phyloP scores from a whole-genome alignment of 2,888 invertebrate genomes.

The Leptopilina syphax region DNA sequence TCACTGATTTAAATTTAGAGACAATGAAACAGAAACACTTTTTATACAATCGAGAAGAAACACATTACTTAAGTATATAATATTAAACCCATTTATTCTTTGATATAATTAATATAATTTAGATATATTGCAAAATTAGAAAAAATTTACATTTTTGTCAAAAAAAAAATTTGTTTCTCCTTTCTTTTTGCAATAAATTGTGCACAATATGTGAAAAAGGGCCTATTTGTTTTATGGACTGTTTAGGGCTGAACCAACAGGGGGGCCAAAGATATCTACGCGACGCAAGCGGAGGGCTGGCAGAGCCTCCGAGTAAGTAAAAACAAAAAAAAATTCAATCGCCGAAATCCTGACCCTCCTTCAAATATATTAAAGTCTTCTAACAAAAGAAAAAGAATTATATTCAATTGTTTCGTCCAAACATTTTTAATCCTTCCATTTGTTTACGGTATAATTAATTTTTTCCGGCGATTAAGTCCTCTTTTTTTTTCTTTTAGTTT shows the following conservation, averaged over 20 bases:
- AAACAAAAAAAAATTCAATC: conserved; percentile 61
- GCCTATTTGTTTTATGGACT: conserved; percentile 76
- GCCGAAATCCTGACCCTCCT: conserved; percentile 63
- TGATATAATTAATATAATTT: conserved; percentile 44
- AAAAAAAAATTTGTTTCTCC: conserved; percentile 23
- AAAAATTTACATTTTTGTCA: not conserved
- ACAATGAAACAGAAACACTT: not conserved
- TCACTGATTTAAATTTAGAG: too few species aligned
- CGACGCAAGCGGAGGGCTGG: conserved; percentile 77
- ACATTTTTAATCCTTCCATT: conserved; percentile 50
- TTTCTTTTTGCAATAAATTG: conserved; percentile 51
- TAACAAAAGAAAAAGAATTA: conserved; percentile 54
- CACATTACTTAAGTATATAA: conserved; percentile 41
- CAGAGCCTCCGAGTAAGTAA: conserved; percentile 77
- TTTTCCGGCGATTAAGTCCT: conserved; percentile 54
- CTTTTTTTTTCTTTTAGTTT: conserved; percentile 42
- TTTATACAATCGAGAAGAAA: not conserved
- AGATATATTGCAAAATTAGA: conserved; percentile 44
- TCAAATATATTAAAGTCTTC: conserved; percentile 52
- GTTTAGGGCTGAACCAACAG: conserved; percentile 82
- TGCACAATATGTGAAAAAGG: conserved; percentile 70
- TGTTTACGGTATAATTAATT: conserved; percentile 54
- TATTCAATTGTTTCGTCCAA: conserved; percentile 59
- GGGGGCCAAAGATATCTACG: conserved; percentile 80
- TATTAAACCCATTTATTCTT: not conserved